These are phyloP conservation scores for Hiodon tergisus DNA, from an alignment of 2,113 vertebrate genomes.

Conservation along the genomic window DNA sequence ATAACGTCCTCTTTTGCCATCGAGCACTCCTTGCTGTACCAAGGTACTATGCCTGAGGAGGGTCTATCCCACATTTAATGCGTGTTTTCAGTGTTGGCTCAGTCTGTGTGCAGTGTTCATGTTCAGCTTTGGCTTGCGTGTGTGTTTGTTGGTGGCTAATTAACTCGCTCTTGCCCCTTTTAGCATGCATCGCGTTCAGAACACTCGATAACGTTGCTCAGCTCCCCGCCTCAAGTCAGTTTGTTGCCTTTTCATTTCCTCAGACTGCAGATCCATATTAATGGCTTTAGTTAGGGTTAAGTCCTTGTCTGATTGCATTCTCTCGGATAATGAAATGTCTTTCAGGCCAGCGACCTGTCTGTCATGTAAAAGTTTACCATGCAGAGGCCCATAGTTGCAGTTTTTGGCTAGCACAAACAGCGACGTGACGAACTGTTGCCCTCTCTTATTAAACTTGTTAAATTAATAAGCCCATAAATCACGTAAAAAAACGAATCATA, in stretches of 20 bases:
- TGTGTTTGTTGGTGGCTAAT: not conserved
- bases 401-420: constrained; percentile 14
- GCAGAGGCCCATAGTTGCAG: constrained; percentile 24
- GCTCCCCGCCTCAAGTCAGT: constrained; percentile 2
- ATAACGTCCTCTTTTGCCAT: constrained; percentile 20
- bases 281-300: not conserved
- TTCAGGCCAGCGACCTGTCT: constrained; percentile 21
- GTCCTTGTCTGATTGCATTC: constrained; percentile 2
- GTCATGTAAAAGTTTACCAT: constrained; percentile 23
- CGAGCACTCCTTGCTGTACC: constrained; percentile 3
- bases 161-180: not conserved
- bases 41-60: not conserved
- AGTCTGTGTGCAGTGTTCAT: not conserved
- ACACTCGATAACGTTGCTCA: not conserved
- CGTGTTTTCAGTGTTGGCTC: constrained; percentile 18
- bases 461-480: too few species aligned
- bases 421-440: not conserved
- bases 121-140: not conserved
- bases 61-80: constrained; percentile 12
- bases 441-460: constrained; percentile 15
- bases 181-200: not conserved
- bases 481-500: too few species aligned
- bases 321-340: constrained; percentile 5
- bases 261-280: not conserved
- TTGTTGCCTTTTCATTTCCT: constrained; percentile 8